Percentiles rank a stretch among this genome's conserved stretches.
Conservation (phyloP, 2,888 invertebrate genomes). For the Agonopterix arenella region DNA sequence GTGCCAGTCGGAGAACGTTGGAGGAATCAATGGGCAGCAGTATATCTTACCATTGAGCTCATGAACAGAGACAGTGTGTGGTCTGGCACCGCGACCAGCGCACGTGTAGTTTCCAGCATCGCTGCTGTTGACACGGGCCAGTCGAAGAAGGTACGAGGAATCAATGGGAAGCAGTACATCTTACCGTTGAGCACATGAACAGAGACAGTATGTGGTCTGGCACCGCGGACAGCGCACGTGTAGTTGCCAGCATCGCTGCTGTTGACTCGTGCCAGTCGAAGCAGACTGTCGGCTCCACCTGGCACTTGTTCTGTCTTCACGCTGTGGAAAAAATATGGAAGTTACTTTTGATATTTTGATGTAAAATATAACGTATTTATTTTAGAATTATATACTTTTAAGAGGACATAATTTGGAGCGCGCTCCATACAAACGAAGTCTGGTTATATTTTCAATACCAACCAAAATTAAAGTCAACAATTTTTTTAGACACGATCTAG, state of each 20-base stretch:
- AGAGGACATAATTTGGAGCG: no score
- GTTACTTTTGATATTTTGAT: no score
- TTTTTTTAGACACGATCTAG: no score
- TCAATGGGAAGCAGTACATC: slow-evolving; percentile 1
- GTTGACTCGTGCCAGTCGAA: slow-evolving; percentile 63
- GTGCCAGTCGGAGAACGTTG: slow-evolving; percentile 51
- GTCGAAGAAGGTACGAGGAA: slow-evolving; percentile 36
- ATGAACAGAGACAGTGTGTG: slow-evolving; percentile 82
- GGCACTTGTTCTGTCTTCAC: slow-evolving; percentile 69
- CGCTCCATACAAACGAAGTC: no score
- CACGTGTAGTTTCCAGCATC: slow-evolving; percentile 85
- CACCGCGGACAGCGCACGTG: slow-evolving; percentile 82
- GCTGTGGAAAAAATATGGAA: slow-evolving; percentile 25
- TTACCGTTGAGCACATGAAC: slow-evolving; percentile 84
- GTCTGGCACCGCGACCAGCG: slow-evolving; percentile 80
- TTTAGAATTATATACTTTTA: no score
- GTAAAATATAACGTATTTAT: no score
- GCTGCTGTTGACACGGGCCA: slow-evolving; percentile 64
- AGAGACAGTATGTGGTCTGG: slow-evolving; percentile 79
- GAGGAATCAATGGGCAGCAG: no score
- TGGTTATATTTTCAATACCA: no score
- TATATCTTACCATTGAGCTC: slow-evolving; percentile 78
- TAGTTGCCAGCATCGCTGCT: slow-evolving; percentile 82
- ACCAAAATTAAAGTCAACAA: no score
- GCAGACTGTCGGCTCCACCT: slow-evolving; percentile 67